A percentile compares a stretch with the other conserved stretches of the same genome.
Conservation (phyloP, 2,113 vertebrate species). For the Pteronura brasiliensis region DNA sequence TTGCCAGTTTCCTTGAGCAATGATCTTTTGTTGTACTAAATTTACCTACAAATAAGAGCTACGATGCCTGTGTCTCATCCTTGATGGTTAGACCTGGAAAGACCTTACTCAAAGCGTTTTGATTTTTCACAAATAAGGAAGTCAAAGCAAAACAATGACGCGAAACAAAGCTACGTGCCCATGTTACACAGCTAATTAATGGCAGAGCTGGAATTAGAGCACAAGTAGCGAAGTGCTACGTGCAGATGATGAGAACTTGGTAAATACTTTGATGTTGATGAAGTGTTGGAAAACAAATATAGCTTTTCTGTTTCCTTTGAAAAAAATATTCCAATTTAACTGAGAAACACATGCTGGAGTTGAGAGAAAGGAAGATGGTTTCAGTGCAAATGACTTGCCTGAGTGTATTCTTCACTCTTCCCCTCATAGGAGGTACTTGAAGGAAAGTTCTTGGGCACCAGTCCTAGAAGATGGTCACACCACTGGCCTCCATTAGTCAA, state of each 20-base stretch:
- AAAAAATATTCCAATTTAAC: constrained; percentile 10
- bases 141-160: background rate
- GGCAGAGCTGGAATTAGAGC: background rate
- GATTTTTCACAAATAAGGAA: background rate
- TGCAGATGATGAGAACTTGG: background rate
- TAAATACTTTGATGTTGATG: constrained; percentile 8
- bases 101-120: background rate
- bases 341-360: constrained; percentile 5
- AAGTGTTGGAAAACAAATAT: constrained; percentile 36
- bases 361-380: background rate
- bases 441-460: background rate
- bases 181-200: background rate
- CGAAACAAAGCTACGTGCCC: background rate
- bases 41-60: background rate
- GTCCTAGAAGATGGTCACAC: background rate
- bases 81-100: background rate
- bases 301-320: constrained; percentile 25
- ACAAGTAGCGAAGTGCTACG: background rate
- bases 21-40: background rate
- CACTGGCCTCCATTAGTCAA: background rate
- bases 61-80: background rate
- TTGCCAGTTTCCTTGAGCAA: background rate
- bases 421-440: background rate
- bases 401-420: background rate
- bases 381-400: background rate